Evolutionary conservation across 2,888 invertebrate species (phyloP).

Genomic region (Volucella bombylans): DNA sequence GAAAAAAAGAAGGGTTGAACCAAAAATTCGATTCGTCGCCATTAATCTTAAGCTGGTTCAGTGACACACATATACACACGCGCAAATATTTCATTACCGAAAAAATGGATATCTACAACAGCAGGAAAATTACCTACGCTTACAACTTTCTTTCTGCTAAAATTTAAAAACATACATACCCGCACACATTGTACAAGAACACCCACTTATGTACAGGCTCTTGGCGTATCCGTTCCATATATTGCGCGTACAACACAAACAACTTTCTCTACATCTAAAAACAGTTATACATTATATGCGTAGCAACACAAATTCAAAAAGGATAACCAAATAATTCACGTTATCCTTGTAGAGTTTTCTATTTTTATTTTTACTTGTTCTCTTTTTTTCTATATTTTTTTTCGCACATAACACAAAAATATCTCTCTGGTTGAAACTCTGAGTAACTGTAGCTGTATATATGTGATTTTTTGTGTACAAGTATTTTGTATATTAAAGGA

Average conservation of each 20-base stretch:
- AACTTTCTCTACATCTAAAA: constrained; percentile 17
- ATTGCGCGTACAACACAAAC: not conserved
- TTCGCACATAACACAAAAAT: constrained; percentile 62
- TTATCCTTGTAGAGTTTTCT: constrained; percentile 52
- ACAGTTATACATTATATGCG: constrained; percentile 53
- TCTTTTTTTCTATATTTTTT: constrained; percentile 31
- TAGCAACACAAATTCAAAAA: constrained; percentile 68
- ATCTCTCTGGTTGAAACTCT: constrained; percentile 47
- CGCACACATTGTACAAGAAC: not conserved
- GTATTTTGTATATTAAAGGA: constrained; percentile 70
- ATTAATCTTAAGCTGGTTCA: constrained; percentile 57
- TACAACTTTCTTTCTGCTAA: constrained; percentile 35
- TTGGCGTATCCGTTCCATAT: too few relatives aligned
- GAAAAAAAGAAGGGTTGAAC: constrained; percentile 51
- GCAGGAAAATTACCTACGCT: constrained; percentile 51
- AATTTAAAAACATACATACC: constrained; percentile 24
- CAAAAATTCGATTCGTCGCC: constrained; percentile 64
- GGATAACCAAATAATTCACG: constrained; percentile 73
- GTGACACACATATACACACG: constrained; percentile 60
- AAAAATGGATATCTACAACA: constrained; percentile 45
- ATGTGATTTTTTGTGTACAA: constrained; percentile 49
- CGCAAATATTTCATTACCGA: constrained; percentile 27
- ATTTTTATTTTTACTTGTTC: constrained; percentile 27
- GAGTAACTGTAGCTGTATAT: constrained; percentile 43
- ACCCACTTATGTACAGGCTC: too few relatives aligned